A percentile compares a stretch with the other conserved stretches of the same genome.
Evolutionary conservation across 2,113 vertebrate genomes (phyloP).

Genomic region (Cottus gobio): DNA sequence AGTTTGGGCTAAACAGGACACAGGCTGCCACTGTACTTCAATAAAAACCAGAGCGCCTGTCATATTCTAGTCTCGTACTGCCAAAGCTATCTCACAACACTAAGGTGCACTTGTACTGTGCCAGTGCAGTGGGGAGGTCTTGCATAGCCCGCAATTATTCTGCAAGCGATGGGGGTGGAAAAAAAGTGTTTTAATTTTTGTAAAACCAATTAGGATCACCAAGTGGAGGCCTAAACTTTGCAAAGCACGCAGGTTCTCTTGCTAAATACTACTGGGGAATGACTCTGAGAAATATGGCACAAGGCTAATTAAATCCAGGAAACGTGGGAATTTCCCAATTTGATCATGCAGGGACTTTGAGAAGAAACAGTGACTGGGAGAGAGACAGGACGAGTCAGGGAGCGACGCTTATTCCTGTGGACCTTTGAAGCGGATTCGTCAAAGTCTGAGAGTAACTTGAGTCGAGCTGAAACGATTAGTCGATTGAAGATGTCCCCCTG

Average conservation of each 20-base stretch:
- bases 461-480: not conserved
- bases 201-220: conserved; percentile 5
- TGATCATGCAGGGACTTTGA: not conserved
- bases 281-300: conserved; percentile 17
- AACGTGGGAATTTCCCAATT: conserved; percentile 30
- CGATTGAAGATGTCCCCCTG: not conserved
- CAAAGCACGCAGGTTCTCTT: not conserved
- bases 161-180: not conserved
- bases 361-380: not conserved
- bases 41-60: conserved; percentile 58
- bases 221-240: conserved; percentile 12
- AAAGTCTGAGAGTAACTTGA: not conserved
- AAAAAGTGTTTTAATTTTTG: conserved; percentile 17
- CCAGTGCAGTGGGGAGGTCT: conserved; percentile 18
- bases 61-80: conserved; percentile 43
- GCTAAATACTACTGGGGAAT: conserved; percentile 26
- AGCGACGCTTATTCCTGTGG: not conserved
- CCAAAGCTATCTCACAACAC: conserved; percentile 19
- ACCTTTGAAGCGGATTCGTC: not conserved
- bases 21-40: conserved; percentile 66
- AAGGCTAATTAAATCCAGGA: conserved; percentile 45
- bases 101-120: not conserved
- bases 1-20: conserved; percentile 56
- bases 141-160: conserved; percentile 10
- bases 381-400: not conserved